Evolutionary conservation across 2,888 invertebrate genomes (phyloP).

Genomic region (Nomada goodeniana): DNA sequence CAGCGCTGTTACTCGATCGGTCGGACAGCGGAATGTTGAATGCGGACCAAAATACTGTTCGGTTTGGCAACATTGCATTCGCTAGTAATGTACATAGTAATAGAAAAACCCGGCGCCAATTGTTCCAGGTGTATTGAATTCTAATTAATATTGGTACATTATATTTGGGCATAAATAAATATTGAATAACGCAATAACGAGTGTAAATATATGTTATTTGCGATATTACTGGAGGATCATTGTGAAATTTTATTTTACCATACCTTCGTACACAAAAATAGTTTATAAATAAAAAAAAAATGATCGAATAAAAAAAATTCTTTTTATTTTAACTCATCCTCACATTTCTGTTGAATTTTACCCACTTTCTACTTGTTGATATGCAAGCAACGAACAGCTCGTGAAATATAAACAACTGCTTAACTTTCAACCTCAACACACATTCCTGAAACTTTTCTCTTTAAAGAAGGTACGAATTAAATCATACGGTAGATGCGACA

Average conservation of each 20-base stretch:
- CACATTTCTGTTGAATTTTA: neutral
- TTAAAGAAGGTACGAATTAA: conserved; percentile 27
- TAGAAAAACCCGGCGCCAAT: conserved; percentile 20
- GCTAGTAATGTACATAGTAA: conserved; percentile 45
- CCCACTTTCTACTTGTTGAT: neutral
- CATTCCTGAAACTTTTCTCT: conserved; percentile 37
- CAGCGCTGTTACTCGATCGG: conserved; percentile 63
- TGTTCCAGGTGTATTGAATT: neutral
- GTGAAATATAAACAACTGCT: neutral
- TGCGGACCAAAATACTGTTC: conserved; percentile 67
- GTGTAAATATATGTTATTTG: neutral
- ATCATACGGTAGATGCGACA: conserved; percentile 42
- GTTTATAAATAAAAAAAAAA: neutral
- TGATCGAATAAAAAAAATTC: neutral
- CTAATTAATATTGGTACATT: conserved; percentile 5
- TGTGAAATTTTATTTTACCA: neutral
- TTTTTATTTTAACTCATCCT: neutral
- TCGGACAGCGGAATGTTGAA: conserved; percentile 71
- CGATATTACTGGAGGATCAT: neutral
- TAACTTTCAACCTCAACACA: conserved; percentile 12
- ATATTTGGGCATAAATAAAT: neutral
- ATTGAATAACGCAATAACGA: neutral
- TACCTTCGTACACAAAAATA: neutral
- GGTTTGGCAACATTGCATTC: conserved; percentile 65
- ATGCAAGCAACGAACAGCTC: neutral